Evolutionary conservation across 2,113 vertebrate species (phyloP), one percentile per base, ranked within the genome.

Genomic region (Pachypanchax playfairii): DNA sequence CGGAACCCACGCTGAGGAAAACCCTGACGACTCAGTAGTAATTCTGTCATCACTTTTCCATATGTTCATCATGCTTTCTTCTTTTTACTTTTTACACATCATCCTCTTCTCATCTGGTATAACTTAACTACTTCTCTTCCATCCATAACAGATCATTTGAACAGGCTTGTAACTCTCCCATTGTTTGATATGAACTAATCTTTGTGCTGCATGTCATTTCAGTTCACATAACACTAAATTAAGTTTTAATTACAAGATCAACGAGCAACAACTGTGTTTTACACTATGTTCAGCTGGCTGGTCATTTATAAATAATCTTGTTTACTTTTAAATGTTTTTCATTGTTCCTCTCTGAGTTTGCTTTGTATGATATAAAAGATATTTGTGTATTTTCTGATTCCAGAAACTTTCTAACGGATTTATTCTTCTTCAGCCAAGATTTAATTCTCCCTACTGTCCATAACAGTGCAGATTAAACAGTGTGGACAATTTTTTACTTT

Each of bases 11-110:
- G 46, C 56, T 4, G 76, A 83, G 21, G 79, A 68, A 46, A 70
- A 75, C 62, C 51, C 39, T 28, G 82, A 82, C 70, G 81, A 88
- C 21, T 62, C 79, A 70, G 72, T 67, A 91, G 89, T 92, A 92
- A 91, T 65, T 51, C 17, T 63, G 46, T 57, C n/a, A 3, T 61
- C 64, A 41, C 24, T 24, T 70, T 35, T 36, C 33, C 33, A 10
- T 33, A 51, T 21, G 18, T 17, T 12, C 21, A 21, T 57, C 44
- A 24, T 54, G 25, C 26, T 65, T 35, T 41, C 17, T 77, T 59
- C 25, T 52, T 38, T 64, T 12, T n/a, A 28, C 0, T 1, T 39
- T 22, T 54, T 50, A 73, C 25, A 58, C 47, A 43, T 54, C 54
- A 33, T 54, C 67, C 54, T 42, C 39, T 26, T 56, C 63, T 22